These are phyloP conservation scores for Leptodactylus fuscus DNA, from an alignment of 2,113 vertebrate species.

Conservation along the genomic window DNA sequence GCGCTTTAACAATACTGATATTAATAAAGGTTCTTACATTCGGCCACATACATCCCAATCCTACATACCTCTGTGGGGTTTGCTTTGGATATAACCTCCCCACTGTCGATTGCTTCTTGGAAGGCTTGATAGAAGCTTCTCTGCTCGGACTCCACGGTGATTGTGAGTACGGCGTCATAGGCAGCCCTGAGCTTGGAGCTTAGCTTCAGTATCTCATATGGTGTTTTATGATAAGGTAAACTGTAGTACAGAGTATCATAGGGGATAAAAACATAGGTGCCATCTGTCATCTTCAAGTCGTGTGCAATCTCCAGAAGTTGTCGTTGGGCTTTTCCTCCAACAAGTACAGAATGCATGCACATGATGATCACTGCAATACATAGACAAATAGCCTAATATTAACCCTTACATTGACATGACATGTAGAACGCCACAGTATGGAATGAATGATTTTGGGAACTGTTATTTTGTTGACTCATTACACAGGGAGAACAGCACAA, in stretches of 20 bases:
- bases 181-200: slow-evolving; percentile 76
- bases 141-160: slow-evolving; percentile 74
- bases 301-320: slow-evolving; percentile 75
- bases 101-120: slow-evolving; percentile 68
- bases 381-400: not conserved
- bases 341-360: slow-evolving; percentile 82
- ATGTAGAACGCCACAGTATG: too few species aligned
- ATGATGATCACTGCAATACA: slow-evolving; percentile 75
- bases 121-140: slow-evolving; percentile 75
- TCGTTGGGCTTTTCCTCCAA: slow-evolving; percentile 74
- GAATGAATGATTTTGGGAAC: too few species aligned
- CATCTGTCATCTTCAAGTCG: slow-evolving; percentile 75
- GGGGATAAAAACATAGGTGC: slow-evolving; percentile 70
- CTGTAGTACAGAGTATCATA: slow-evolving; percentile 82
- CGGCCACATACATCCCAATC: too few species aligned
- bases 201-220: slow-evolving; percentile 67
- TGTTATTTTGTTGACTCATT: too few species aligned
- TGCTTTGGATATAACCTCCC: slow-evolving; percentile 74
- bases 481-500: too few species aligned
- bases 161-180: slow-evolving; percentile 78
- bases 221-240: slow-evolving; percentile 73
- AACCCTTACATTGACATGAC: not conserved
- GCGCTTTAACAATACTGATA: too few species aligned
- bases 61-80: slow-evolving; percentile 31
- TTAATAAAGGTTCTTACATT: too few species aligned